Base-by-base conservation (phyloP, 2,113 vertebrate genomes). In the Morone chrysops region DNA sequence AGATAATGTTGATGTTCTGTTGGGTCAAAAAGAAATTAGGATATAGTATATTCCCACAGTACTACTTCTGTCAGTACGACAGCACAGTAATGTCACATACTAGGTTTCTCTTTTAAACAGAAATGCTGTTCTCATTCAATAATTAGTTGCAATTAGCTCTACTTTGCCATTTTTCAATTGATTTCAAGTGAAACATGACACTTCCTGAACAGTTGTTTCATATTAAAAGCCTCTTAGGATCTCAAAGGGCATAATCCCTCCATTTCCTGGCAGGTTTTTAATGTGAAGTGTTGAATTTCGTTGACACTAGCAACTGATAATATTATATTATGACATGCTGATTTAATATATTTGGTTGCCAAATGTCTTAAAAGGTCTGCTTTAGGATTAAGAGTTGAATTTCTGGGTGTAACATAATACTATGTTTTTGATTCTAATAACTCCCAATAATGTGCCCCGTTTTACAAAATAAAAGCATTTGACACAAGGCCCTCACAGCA, bases 401-500 rank as follows among this genome's bases (percentile, higher is more conserved):
- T 11, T 53, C 14, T 38, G 47, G 25, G 47, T 18, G 66, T 8
- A 51, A 25, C 65, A 48, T 17, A 12, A 48, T 25, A 10, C 41
- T 54, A 17, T 50, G 48, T 50, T 50, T 10, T 54, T n/a, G 53
- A 54, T n/a, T 20, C 8, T n/a, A 2, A 43, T 20, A 65, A 8
- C n/a, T 66, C 41, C n/a, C 63, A 25, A 12, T n/a, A 22, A 47
- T 22, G 2, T 12, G 9, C 10, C 10, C 13, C 41, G 40, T 45
- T 68, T 57, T 47, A 14, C 53, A 9, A 38, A 51, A 41, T 63
- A 17, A 43, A 38, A 53, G 4, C 22, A 0, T 25, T 31, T 4
- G 31, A 31, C 31, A 31, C 31, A 40, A 66, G 25, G 50, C 69
- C 70, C n/a, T 85, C 80, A 59, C n/a, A 25, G 16, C 18, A 2